Base-by-base conservation (phyloP, 2,888 invertebrate genomes). In the Brachynemurus nebulosus region DNA sequence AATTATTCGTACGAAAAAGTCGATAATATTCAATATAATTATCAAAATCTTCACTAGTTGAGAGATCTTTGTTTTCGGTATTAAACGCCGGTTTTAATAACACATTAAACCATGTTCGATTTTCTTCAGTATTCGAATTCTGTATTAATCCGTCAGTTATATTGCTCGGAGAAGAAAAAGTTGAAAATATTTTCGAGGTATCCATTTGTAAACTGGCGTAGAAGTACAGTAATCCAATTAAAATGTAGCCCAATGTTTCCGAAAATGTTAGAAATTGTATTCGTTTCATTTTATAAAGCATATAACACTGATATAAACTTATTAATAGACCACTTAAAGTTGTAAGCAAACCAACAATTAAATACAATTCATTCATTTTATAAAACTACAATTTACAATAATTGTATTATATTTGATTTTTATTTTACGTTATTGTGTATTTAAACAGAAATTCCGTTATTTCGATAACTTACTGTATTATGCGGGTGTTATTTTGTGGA, bases 311-410 rank as follows among this genome's bases (percentile, higher is more conserved):
- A 16, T 12, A 12, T 17, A 25, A 19, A 14, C 14, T 20, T n/a
- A 34, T 8, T 8, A 51, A 39, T 33, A 54, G 21, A 23, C 60
- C 61, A 9, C 55, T 44, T 40, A 57, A 25, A 17, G 54, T 44
- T 48, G 62, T 51, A 38, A 55, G 45, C 23, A 56, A 45, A 41
- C 60, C 61, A 18, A 58, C 59, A 38, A 49, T 45, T 44, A 57
- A 50, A 49, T 60, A 61, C 27, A 54, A 53, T 48, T 55, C 52
- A 45, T 54, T 57, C 63, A 63, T 63, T 54, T 51, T 56, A 27
- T 16, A 16, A 30, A 44, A 42, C 36, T 39, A 20, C 2, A 19
- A 19, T 8, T 19, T 37, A 2, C 8, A 20, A 3, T 11, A 37
- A 37, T 20, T 20, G n/a, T 25, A 3, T n/a, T n/a, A n/a, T n/a